A percentile compares a stretch with the other conserved stretches of the same genome.
phyloP scores from a whole-genome alignment of 2,888 invertebrate genomes.

The Thelaira solivaga region DNA sequence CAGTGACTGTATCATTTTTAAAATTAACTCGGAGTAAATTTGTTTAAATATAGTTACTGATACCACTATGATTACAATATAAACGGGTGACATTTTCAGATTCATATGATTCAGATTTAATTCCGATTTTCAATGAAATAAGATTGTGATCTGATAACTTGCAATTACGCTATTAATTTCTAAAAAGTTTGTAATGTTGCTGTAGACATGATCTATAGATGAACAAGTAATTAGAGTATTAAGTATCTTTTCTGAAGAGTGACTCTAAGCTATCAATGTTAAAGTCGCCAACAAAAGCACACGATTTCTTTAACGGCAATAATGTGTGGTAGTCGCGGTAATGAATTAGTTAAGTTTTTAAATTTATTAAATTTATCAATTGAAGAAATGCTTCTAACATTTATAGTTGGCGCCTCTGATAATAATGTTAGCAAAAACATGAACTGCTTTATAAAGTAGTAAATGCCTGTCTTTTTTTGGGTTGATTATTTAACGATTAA shows the following conservation, averaged over 20 bases:
- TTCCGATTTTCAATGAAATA: neutral
- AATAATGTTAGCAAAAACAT: no score
- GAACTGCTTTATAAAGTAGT: no score
- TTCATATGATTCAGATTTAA: neutral
- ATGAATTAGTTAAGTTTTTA: neutral
- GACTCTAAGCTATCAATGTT: neutral
- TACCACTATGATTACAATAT: neutral
- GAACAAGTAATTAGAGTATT: no score
- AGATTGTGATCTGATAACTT: neutral
- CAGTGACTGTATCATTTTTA: neutral
- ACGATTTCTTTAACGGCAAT: neutral
- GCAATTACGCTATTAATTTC: neutral
- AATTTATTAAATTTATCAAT: conserved; percentile 17
- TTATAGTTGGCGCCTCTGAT: no score
- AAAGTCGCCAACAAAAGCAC: neutral
- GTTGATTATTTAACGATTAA: no score
- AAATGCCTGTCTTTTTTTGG: no score
- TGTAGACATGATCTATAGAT: neutral
- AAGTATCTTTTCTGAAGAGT: neutral
- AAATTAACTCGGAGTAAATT: neutral
- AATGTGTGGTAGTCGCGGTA: neutral
- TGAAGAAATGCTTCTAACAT: neutral
- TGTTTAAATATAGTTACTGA: neutral
- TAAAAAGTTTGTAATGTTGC: neutral
- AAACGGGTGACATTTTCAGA: neutral